phyloP scores from a whole-genome alignment of 2,888 invertebrate genomes.

The Eilema sororculum region DNA sequence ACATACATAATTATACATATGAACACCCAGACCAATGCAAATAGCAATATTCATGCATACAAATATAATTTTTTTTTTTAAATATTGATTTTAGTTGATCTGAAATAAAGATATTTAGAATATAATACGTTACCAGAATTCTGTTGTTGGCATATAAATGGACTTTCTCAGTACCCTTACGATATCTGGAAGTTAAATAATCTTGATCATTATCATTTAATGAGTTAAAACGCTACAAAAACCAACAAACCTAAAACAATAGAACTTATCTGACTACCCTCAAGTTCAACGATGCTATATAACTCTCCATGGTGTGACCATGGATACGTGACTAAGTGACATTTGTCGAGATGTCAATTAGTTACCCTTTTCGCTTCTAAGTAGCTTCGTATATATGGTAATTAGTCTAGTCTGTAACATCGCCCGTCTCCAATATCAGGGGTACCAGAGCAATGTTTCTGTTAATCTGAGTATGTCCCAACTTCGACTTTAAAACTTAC shows the following conservation, averaged over 20 bases:
- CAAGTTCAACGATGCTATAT: conserved; percentile 58
- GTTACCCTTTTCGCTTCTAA: conserved; percentile 51
- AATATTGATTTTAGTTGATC: no score
- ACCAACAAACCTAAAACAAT: not conserved
- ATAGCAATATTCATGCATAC: no score
- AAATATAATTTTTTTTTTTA: no score
- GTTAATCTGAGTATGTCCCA: not conserved
- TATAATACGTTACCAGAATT: not conserved
- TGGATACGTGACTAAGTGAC: conserved; percentile 65
- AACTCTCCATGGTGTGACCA: conserved; percentile 49
- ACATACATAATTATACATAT: no score
- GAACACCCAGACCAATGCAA: no score
- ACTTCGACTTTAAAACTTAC: no score
- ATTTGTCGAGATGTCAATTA: conserved; percentile 73
- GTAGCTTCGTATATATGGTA: conserved; percentile 37
- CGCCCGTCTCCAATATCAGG: conserved; percentile 28
- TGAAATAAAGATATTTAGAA: no score
- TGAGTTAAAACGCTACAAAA: not conserved
- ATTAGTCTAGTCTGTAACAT: conserved; percentile 47
- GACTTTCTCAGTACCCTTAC: no score
- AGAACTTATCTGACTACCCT: conserved; percentile 44
- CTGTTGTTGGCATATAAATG: no score
- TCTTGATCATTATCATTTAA: no score
- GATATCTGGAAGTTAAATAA: not conserved
- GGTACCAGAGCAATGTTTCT: not conserved